phyloP scores from a whole-genome alignment of 2,113 vertebrate genomes.

The Spermophilus dauricus region DNA sequence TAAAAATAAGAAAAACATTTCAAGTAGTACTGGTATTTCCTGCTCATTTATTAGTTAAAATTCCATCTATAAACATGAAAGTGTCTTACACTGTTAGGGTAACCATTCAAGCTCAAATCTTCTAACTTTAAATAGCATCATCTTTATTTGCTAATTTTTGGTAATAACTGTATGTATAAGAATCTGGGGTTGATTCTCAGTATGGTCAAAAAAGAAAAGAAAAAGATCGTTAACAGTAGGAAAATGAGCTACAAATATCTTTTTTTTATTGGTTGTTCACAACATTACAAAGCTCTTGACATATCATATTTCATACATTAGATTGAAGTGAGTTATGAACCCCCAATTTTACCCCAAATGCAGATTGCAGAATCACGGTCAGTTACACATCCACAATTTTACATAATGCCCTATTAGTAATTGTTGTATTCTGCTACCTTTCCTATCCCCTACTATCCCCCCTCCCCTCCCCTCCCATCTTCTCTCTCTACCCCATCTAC shows the following conservation, averaged over 20 bases:
- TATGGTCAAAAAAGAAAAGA: neutral
- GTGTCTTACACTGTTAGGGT: neutral
- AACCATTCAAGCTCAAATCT: neutral
- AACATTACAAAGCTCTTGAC: no score
- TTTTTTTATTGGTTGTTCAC: no score
- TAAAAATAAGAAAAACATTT: conserved; percentile 15
- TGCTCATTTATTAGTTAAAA: neutral
- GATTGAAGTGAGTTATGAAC: no score
- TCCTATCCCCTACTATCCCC: no score
- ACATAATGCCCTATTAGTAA: no score
- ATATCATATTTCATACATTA: no score
- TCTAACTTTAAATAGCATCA: neutral
- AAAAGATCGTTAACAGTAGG: neutral
- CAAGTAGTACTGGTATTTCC: neutral
- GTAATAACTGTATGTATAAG: neutral
- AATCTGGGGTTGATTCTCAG: neutral
- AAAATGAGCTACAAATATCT: neutral
- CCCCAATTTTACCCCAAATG: no score
- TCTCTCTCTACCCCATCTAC: no score
- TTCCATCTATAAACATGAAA: neutral
- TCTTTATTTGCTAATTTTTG: neutral
- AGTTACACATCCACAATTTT: no score
- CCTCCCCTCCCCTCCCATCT: no score
- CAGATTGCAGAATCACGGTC: no score
- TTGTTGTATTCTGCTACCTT: no score